Percentiles rank a stretch among this genome's conserved stretches.
Conservation (phyloP, 2,888 invertebrate species). For the Criorhina ranunculi region DNA sequence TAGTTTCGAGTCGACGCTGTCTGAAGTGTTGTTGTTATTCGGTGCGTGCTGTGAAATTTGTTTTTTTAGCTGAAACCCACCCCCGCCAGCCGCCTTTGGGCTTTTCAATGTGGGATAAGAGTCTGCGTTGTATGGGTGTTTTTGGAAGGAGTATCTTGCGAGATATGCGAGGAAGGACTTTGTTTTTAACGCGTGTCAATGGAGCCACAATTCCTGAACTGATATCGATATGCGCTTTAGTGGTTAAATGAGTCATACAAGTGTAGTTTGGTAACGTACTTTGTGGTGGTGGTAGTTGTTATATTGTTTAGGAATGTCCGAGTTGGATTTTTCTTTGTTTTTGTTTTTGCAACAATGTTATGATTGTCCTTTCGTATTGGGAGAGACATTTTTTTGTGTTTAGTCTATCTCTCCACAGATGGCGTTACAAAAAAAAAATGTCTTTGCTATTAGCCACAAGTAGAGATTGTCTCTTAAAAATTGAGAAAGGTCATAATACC, state of each 20-base stretch:
- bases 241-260: conserved; percentile 57
- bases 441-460: too few relatives aligned
- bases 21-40: conserved; percentile 69
- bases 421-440: neutral
- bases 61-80: conserved; percentile 27
- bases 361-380: neutral
- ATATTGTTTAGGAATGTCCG: conserved; percentile 4
- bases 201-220: conserved; percentile 46
- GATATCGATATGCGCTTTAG: conserved; percentile 62
- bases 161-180: conserved; percentile 40
- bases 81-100: conserved; percentile 13
- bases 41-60: conserved; percentile 34
- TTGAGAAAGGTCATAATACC: too few relatives aligned
- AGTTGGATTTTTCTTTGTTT: conserved; percentile 11
- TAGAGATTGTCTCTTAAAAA: too few relatives aligned
- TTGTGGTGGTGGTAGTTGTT: neutral
- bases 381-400: neutral
- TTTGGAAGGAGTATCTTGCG: neutral
- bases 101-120: neutral
- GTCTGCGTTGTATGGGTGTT: conserved; percentile 19
- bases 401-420: neutral
- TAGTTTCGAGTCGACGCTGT: conserved; percentile 74
- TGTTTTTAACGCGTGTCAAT: conserved; percentile 52
- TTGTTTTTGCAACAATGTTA: neutral
- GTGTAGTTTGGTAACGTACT: conserved; percentile 18